Conservation (phyloP, 1,140 invertebrate genomes). For the Akabosia matsudoensis region DNA sequence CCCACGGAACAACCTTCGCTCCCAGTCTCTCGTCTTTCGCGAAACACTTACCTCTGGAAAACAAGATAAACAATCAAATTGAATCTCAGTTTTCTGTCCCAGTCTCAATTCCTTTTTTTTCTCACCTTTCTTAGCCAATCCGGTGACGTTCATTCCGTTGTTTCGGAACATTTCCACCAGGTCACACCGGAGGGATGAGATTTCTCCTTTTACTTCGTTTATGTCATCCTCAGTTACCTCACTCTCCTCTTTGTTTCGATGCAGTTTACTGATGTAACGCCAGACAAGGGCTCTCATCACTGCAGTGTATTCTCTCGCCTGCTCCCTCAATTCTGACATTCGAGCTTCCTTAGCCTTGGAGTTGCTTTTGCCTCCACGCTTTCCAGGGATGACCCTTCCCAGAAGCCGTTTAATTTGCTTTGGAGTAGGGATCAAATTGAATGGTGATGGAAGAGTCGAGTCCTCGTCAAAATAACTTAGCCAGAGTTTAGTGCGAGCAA, state of each 20-base stretch:
- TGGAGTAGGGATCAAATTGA: slow-evolving; percentile 74
- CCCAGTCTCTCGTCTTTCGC: slow-evolving; percentile 74
- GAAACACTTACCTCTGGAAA: slow-evolving; percentile 53
- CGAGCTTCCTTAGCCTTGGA: slow-evolving; percentile 52
- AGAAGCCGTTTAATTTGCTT: slow-evolving; percentile 65
- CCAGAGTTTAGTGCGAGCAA: slow-evolving; percentile 81
- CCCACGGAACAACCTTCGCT: slow-evolving; percentile 76
- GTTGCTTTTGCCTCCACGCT: neutral
- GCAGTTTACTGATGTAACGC: slow-evolving; percentile 76
- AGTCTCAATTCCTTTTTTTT: slow-evolving; percentile 1
- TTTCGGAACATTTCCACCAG: slow-evolving; percentile 75
- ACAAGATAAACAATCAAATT: slow-evolving; percentile 38
- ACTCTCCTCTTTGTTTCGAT: slow-evolving; percentile 66
- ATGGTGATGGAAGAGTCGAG: slow-evolving; percentile 76
- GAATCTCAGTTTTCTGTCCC: neutral
- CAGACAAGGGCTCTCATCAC: slow-evolving; percentile 80
- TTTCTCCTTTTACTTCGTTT: slow-evolving; percentile 86
- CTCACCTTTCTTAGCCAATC: slow-evolving; percentile 15
- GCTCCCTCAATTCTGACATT: slow-evolving; percentile 51
- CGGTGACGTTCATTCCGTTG: slow-evolving; percentile 72
- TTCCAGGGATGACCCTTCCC: slow-evolving; percentile 48
- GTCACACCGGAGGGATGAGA: slow-evolving; percentile 75
- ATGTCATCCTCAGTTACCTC: slow-evolving; percentile 82
- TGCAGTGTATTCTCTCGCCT: slow-evolving; percentile 64
- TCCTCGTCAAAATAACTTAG: slow-evolving; percentile 87